These are phyloP conservation scores for Smittia aterrima DNA, from an alignment of 2,888 invertebrate genomes.

Conservation along the genomic window DNA sequence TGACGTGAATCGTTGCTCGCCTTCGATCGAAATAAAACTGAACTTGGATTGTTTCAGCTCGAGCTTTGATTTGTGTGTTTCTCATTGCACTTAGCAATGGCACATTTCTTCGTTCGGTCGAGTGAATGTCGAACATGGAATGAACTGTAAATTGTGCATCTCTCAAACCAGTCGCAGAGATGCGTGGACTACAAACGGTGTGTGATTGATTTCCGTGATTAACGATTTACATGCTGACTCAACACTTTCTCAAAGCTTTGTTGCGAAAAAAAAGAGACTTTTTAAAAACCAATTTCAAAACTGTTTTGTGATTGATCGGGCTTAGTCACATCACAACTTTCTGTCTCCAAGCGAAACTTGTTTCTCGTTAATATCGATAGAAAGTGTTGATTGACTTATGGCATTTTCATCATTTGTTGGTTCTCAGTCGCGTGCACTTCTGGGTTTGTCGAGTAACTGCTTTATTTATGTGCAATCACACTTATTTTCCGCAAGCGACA, in stretches of 20 bases:
- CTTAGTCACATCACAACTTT: background rate
- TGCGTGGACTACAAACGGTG: no score
- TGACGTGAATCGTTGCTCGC: background rate
- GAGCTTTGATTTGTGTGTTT: background rate
- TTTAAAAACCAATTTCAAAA: background rate
- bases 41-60: background rate
- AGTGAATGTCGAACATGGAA: background rate
- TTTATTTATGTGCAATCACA: background rate
- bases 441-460: background rate
- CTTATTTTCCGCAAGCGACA: background rate
- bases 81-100: background rate
- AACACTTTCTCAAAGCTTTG: no score
- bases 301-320: background rate
- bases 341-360: background rate
- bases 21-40: slow-evolving; percentile 11
- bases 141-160: no score
- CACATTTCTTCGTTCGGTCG: background rate
- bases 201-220: no score
- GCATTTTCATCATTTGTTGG: background rate
- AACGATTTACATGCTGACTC: no score
- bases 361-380: background rate
- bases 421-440: background rate
- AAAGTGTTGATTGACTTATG: background rate
- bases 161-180: no score
- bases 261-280: no score